A percentile compares a stretch with the other conserved stretches of the same genome.
These are phyloP conservation scores for Enteromius argenteus DNA, from an alignment of 2,797 vertebrate species.

Conservation along the genomic window DNA sequence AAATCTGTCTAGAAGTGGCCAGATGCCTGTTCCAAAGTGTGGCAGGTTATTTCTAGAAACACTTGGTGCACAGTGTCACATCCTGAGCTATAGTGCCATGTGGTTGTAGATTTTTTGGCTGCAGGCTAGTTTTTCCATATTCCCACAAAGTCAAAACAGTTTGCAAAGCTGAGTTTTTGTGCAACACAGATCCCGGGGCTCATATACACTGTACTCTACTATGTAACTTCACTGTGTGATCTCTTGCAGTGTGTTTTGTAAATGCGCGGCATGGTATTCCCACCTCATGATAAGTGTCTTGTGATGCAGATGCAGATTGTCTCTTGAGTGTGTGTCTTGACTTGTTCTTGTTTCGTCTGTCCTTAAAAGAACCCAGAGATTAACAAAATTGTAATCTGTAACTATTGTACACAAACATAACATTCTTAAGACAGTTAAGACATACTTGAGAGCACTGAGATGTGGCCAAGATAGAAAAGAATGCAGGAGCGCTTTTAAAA, in stretches of 20 bases:
- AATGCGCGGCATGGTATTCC: background rate
- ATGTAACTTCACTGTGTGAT: constrained; percentile 4
- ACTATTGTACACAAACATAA: constrained; percentile 57
- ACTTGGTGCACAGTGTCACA: constrained; percentile 3
- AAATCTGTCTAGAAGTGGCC: background rate
- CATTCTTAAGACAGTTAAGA: constrained; percentile 41
- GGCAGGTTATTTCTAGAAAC: constrained; percentile 34
- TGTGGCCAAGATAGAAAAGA: background rate
- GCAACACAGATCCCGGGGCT: background rate
- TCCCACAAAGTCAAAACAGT: constrained; percentile 11
- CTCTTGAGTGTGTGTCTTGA: background rate
- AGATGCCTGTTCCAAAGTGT: background rate
- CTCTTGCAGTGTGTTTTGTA: background rate
- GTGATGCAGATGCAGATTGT: constrained; percentile 38
- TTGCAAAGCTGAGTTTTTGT: background rate
- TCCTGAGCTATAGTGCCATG: constrained; percentile 1
- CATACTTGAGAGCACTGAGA: background rate
- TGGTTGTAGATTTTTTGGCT: constrained; percentile 20
- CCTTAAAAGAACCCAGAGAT: constrained; percentile 7
- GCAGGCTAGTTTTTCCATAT: constrained; percentile 18
- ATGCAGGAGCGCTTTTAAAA: constrained; percentile 19
- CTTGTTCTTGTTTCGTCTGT: constrained; percentile 24
- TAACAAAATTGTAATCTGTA: background rate
- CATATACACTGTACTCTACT: constrained; percentile 16
- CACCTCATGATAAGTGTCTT: constrained; percentile 39